A percentile compares a stretch with the other conserved stretches of the same genome.
These are phyloP conservation scores for Marisa cornuarietis DNA, from an alignment of 1,140 invertebrate species.

Conservation along the genomic window DNA sequence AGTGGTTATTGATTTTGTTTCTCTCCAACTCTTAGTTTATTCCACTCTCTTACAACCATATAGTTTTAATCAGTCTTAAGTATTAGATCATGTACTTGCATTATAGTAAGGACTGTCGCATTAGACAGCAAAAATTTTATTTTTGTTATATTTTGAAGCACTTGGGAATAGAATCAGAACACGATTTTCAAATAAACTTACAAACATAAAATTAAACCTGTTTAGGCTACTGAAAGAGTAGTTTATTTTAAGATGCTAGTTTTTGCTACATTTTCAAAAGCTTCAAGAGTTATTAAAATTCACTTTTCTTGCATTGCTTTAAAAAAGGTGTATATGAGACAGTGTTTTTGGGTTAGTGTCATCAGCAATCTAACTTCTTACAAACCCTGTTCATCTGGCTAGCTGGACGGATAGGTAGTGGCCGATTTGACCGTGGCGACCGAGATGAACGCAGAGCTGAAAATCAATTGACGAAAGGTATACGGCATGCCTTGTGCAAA, in stretches of 20 bases:
- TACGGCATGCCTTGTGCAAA: not conserved
- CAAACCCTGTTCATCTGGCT: constrained; percentile 13
- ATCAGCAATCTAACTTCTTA: not conserved
- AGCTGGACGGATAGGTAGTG: constrained; percentile 62
- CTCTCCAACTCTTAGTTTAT: too few relatives aligned
- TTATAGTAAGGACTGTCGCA: too few relatives aligned
- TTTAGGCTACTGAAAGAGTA: too few relatives aligned
- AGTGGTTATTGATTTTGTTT: too few relatives aligned
- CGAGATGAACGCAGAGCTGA: constrained; percentile 49
- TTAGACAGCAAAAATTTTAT: too few relatives aligned
- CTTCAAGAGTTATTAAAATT: not conserved
- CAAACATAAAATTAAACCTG: too few relatives aligned
- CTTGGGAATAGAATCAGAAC: too few relatives aligned
- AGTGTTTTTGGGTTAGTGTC: not conserved
- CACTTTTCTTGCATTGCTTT: not conserved
- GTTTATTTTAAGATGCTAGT: not conserved
- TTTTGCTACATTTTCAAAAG: not conserved
- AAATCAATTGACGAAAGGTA: constrained; percentile 27
- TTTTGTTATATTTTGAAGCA: too few relatives aligned
- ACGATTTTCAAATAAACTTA: too few relatives aligned
- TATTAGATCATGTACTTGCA: too few relatives aligned
- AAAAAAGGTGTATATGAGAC: not conserved
- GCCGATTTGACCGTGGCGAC: constrained; percentile 58
- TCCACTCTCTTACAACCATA: too few relatives aligned
- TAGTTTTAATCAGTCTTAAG: too few relatives aligned